phyloP scores from a whole-genome alignment of 2,797 vertebrate species.

The Psittacula echo region DNA sequence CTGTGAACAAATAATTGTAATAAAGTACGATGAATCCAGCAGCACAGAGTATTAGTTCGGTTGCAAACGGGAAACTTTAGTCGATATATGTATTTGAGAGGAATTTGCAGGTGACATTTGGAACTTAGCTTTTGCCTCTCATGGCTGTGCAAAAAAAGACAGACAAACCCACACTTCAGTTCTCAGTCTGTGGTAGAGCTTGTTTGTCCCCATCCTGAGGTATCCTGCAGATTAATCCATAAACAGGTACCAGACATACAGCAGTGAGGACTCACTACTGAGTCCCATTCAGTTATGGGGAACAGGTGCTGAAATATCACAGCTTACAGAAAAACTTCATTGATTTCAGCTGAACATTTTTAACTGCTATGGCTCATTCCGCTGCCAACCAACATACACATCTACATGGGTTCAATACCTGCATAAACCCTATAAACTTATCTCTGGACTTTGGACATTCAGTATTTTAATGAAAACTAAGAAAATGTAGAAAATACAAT shows the following conservation, averaged over 20 bases:
- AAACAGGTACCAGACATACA: not conserved
- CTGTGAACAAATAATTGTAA: not conserved
- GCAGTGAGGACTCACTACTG: not conserved
- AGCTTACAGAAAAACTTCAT: not conserved
- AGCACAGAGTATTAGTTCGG: not conserved
- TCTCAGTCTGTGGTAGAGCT: not conserved
- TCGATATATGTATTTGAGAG: not conserved
- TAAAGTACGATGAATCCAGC: not conserved
- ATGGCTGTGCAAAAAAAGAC: not conserved
- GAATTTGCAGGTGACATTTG: not conserved
- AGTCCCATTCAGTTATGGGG: not conserved
- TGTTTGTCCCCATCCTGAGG: not conserved
- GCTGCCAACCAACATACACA: not conserved
- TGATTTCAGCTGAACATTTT: not conserved
- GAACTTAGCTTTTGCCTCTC: not conserved
- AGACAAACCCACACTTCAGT: not conserved
- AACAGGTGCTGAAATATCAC: not conserved
- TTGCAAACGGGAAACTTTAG: not conserved
- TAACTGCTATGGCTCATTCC: not conserved
- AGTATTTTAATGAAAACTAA: not conserved
- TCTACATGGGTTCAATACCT: not conserved
- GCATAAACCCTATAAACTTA: not conserved
- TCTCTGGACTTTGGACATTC: not conserved
- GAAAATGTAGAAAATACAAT: not conserved
- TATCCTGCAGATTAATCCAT: not conserved